Percentiles rank a stretch among this genome's conserved stretches.
phyloP scores from a whole-genome alignment of 2,888 invertebrate genomes.

The Cerastis leucographa region DNA sequence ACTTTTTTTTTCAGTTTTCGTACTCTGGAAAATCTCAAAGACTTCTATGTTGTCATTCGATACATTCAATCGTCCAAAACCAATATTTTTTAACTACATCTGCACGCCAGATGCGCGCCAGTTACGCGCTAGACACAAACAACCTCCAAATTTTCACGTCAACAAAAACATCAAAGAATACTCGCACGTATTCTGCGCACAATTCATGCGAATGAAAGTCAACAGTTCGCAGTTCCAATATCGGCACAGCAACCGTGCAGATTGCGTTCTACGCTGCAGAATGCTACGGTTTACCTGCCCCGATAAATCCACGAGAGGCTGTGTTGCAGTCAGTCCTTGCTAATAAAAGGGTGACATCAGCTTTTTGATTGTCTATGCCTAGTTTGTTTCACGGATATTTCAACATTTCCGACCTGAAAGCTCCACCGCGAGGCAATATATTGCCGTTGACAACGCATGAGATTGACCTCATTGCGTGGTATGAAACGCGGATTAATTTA shows the following conservation, averaged over 20 bases:
- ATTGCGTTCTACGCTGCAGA: constrained; percentile 50
- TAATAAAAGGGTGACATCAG: constrained; percentile 72
- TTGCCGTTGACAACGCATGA: constrained; percentile 69
- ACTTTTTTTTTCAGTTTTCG: constrained; percentile 7
- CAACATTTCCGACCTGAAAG: constrained; percentile 67
- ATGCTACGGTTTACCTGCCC: constrained; percentile 61
- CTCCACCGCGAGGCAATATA: constrained; percentile 55
- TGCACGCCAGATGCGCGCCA: constrained; percentile 3
- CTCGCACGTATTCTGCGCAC: constrained; percentile 20
- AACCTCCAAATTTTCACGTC: constrained; percentile 15
- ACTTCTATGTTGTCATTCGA: not conserved
- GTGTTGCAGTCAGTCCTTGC: constrained; percentile 54
- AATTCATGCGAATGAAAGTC: constrained; percentile 43
- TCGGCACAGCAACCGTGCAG: constrained; percentile 47
- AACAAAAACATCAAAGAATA: constrained; percentile 46
- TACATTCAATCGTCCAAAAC: not conserved
- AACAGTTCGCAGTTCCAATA: constrained; percentile 55
- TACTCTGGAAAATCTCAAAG: not conserved
- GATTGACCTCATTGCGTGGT: constrained; percentile 66
- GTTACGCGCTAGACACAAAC: constrained; percentile 8
- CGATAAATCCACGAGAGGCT: constrained; percentile 68
- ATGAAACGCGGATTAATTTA: constrained; percentile 49
- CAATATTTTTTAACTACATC: not conserved
- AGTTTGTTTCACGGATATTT: constrained; percentile 73
- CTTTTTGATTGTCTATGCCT: constrained; percentile 75